phyloP scores from a whole-genome alignment of 2,113 vertebrate species.

The Orthonyx spaldingii region DNA sequence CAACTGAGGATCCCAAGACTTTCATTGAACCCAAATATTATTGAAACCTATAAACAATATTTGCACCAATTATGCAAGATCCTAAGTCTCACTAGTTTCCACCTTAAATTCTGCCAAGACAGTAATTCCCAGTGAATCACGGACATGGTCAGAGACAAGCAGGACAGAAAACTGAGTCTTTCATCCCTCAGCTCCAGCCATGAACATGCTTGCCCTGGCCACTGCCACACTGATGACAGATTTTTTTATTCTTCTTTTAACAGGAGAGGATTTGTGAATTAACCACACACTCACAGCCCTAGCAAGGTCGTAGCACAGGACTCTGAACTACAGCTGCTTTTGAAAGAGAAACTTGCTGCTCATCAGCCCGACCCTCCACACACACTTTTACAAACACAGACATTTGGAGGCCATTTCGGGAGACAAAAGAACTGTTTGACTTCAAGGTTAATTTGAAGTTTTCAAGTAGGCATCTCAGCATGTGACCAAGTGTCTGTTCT shows the following conservation, averaged over 20 bases:
- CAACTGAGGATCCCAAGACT: not conserved
- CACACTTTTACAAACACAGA: not conserved
- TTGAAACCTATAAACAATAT: not conserved
- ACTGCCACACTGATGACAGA: not conserved
- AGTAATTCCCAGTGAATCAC: not conserved
- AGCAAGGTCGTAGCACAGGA: not conserved
- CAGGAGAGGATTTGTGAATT: conserved; percentile 26
- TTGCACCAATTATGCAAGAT: not conserved
- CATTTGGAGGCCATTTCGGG: not conserved
- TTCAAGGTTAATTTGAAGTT: conserved; percentile 16
- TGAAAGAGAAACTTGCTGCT: not conserved
- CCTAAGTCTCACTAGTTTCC: not conserved
- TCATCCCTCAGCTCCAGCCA: not conserved
- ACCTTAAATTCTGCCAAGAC: not conserved
- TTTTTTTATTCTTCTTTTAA: not conserved
- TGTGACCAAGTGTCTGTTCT: not conserved
- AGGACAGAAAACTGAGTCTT: not conserved
- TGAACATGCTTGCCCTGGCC: not conserved
- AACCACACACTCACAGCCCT: not conserved
- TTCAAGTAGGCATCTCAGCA: not conserved
- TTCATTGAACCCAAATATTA: not conserved
- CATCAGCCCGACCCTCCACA: not conserved
- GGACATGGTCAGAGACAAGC: not conserved
- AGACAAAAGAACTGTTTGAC: not conserved
- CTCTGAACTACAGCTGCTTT: not conserved